Evolutionary conservation across 1,140 invertebrate genomes (phyloP).

Genomic region (Atta texana): DNA sequence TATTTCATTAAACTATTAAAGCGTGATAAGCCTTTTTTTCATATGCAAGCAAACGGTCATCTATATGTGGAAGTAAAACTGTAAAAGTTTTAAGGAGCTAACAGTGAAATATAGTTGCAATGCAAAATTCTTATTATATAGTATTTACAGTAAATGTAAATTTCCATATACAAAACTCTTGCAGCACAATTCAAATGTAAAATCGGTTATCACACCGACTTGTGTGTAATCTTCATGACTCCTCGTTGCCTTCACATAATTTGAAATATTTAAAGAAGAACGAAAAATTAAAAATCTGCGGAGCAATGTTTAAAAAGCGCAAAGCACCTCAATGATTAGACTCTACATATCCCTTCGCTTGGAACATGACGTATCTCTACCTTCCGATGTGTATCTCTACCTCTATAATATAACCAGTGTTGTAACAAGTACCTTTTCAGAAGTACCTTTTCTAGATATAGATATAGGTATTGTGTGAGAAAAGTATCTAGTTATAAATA

Average conservation of each 20-base stretch:
- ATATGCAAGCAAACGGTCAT: conserved; percentile 66
- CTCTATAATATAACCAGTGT: conserved; percentile 66
- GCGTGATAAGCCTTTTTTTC: conserved; percentile 67
- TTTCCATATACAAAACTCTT: conserved; percentile 63
- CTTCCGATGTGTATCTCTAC: conserved; percentile 76
- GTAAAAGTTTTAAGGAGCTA: not conserved
- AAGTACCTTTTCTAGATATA: no score
- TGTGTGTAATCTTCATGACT: conserved; percentile 44
- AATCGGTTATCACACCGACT: conserved; percentile 43
- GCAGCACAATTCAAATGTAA: conserved; percentile 49
- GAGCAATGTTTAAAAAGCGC: conserved; percentile 51
- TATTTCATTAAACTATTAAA: conserved; percentile 67
- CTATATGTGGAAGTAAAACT: conserved; percentile 63
- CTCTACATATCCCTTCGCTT: conserved; percentile 66
- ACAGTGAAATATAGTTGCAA: not conserved
- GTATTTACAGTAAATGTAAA: conserved; percentile 44
- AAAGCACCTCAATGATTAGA: conserved; percentile 65
- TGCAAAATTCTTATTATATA: not conserved
- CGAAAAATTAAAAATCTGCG: conserved; percentile 50
- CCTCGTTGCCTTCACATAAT: conserved; percentile 25
- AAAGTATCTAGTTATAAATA: no score
- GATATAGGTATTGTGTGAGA: no score
- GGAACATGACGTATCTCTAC: conserved; percentile 50
- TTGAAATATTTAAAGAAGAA: conserved; percentile 40
- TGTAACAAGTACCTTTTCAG: no score